Conservation (phyloP, 1,140 invertebrate species). For the Dendroctonus valens region DNA sequence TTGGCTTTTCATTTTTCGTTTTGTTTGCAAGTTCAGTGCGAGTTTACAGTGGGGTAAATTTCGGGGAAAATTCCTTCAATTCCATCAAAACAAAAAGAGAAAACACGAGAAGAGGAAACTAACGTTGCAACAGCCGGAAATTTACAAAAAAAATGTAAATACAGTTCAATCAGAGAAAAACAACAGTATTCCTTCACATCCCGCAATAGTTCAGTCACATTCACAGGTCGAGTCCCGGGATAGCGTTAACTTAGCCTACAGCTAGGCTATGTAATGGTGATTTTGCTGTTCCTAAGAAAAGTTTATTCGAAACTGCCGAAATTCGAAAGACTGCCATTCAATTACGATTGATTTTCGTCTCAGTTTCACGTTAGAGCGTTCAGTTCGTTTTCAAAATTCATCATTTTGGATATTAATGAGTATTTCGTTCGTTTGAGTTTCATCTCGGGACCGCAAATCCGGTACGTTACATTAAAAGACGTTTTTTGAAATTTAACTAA, state of each 20-base stretch:
- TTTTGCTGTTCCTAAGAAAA: conserved; percentile 51
- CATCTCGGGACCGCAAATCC: conserved; percentile 42
- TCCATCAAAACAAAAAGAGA: conserved; percentile 6
- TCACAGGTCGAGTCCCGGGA: conserved; percentile 38
- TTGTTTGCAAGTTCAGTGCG: conserved; percentile 31
- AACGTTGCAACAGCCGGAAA: conserved; percentile 12
- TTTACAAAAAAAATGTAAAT: conserved; percentile 26
- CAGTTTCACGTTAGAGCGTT: conserved; percentile 38
- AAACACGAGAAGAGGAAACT: background rate
- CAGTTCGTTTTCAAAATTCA: conserved; percentile 50
- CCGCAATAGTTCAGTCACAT: conserved; percentile 44
- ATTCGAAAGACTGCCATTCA: conserved; percentile 52
- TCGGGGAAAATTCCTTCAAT: conserved; percentile 11
- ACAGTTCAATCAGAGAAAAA: conserved; percentile 6
- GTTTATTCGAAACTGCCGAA: conserved; percentile 50
- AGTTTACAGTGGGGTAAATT: conserved; percentile 45
- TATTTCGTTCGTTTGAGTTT: conserved; percentile 35
- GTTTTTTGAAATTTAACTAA: conserved; percentile 41
- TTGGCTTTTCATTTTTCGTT: conserved; percentile 38
- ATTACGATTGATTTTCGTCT: conserved; percentile 44
- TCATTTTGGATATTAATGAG: conserved; percentile 45
- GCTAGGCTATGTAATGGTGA: conserved; percentile 46
- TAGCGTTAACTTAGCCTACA: conserved; percentile 44
- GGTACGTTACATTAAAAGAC: conserved; percentile 45
- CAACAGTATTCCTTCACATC: conserved; percentile 46